Percentiles rank a stretch among this genome's conserved stretches.
Conservation (phyloP, 2,888 invertebrate species). For the Eremobia ochroleuca region DNA sequence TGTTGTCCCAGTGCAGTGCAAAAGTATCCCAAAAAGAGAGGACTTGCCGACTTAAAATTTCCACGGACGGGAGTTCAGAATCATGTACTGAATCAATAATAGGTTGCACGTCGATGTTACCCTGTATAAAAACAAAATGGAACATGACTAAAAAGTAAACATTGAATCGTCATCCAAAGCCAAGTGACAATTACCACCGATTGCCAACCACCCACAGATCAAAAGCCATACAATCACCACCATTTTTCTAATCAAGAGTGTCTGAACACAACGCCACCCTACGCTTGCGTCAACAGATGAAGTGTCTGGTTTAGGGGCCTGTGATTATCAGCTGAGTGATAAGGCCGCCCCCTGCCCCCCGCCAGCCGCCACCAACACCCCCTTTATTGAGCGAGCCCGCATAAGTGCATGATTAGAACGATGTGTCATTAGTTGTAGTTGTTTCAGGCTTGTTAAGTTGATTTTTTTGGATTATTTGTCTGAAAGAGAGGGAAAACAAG, state of each 20-base stretch:
- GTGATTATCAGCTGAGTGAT: conserved; percentile 85
- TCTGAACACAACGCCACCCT: conserved; percentile 65
- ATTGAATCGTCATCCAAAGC: background rate
- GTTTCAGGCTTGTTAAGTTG: conserved; percentile 27
- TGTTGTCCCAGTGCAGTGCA: too few species aligned
- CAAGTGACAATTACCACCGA: conserved; percentile 9
- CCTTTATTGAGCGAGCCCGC: conserved; percentile 80
- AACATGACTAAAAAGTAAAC: background rate
- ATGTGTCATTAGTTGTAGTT: conserved; percentile 61
- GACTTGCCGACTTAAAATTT: too few species aligned
- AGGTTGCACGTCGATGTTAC: too few species aligned
- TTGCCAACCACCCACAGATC: conserved; percentile 2
- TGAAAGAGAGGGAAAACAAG: background rate
- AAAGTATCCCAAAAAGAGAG: too few species aligned
- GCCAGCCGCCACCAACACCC: conserved; percentile 34
- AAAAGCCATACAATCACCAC: conserved; percentile 35
- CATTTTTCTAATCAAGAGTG: conserved; percentile 47
- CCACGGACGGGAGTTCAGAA: background rate
- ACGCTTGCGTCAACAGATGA: conserved; percentile 78
- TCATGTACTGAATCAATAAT: too few species aligned
- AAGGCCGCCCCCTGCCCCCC: conserved; percentile 66
- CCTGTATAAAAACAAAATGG: background rate
- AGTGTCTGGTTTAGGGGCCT: conserved; percentile 76
- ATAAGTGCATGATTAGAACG: conserved; percentile 72
- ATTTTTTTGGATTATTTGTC: conserved; percentile 23